Evolutionary conservation across 64 coral and sea anemone species (phyloP), one percentile per base, ranked within the genome.

Genomic region (Astreopora myriophthalma): DNA sequence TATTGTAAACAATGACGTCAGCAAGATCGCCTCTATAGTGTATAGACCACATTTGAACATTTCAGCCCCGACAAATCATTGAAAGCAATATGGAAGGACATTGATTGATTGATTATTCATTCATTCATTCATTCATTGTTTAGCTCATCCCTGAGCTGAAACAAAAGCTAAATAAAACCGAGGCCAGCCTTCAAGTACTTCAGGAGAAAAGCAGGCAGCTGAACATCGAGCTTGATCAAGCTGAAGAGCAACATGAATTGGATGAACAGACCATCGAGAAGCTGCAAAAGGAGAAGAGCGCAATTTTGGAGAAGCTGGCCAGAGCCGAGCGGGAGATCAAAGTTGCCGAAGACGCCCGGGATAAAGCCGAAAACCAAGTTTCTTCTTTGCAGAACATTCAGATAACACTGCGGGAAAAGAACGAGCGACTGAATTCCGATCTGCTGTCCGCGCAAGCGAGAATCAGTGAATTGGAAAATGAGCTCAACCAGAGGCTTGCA

Each of bases 401-500:
- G 19, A 83, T 26, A 25, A 64, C 52, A 22, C 57, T 83, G 17
- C 31, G 32, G 0, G 57, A 83, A 6, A 83, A 83, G 20, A 65
- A 39, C 57, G 34, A 61, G 10, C 16, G 61, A 33, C 19, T 24
- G 32, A 57, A 83, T 1, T 60, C 48, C 2, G 57, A 83, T 8
- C 33, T 64, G 34, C 32, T 23, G 2, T 22, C 79, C 20, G 30
- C 31, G 32, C 19, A 64, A 83, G 51, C 19, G 6, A 83, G 22
- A 35, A 83, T 83, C 23, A 83, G 34, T 39, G 79, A 83, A 24
- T 22, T 83, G 22, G 79, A 83, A 37, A 26, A 83, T 19, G 79
- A 83, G 19, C n/a, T 63, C 1, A 83, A 83, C 32, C 39, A 31
- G 33, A 55, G 52, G 7, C 28, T 83, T 10, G 52, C 79, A 20